Evolutionary conservation across 2,113 vertebrate species (phyloP).

Genomic region (Psittacus erithacus): DNA sequence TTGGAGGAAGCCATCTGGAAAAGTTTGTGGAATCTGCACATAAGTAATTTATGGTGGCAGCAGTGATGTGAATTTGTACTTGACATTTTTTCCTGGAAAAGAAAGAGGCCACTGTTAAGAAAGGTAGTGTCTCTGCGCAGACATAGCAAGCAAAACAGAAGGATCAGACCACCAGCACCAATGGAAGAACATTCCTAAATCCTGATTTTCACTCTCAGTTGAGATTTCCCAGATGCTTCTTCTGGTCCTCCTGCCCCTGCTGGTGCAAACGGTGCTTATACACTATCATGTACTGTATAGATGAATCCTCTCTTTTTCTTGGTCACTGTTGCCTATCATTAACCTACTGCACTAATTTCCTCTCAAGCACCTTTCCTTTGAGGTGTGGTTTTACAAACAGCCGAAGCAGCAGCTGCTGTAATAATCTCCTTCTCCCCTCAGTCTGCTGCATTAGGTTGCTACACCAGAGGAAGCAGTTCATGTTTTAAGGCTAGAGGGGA

Average conservation of each 20-base stretch:
- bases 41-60: not conserved
- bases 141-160: not conserved
- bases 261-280: not conserved
- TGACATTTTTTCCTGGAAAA: not conserved
- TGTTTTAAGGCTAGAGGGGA: conserved; percentile 35
- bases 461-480: conserved; percentile 6
- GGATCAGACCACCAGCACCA: not conserved
- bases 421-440: not conserved
- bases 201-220: not conserved
- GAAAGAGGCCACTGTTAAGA: not conserved
- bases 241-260: not conserved
- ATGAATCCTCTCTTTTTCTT: not conserved
- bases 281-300: not conserved
- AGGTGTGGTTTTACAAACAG: not conserved
- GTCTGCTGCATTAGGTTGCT: not conserved
- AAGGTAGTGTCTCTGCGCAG: not conserved
- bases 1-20: not conserved
- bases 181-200: not conserved
- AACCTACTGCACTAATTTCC: conserved; percentile 9
- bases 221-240: not conserved
- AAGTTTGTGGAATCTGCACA: not conserved
- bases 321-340: conserved; percentile 15
- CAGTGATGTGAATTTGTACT: not conserved
- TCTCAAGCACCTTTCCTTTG: not conserved
- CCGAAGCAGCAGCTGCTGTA: not conserved